Conservation (phyloP, 2,113 vertebrate species). For the Mobula birostris region DNA sequence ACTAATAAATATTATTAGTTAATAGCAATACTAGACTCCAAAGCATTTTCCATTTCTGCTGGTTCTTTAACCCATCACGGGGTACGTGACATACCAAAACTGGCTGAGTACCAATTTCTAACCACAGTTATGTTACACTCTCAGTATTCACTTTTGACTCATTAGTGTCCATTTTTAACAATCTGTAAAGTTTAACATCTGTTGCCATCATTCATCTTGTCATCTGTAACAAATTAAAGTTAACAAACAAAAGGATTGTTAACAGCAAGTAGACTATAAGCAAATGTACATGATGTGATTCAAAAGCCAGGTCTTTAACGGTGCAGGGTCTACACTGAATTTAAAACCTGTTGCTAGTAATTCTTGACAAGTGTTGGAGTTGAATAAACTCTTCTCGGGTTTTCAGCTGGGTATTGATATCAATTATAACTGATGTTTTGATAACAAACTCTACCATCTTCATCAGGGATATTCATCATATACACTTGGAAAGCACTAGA, state of each 20-base stretch:
- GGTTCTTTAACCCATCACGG: too few species aligned
- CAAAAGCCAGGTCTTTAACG: neutral
- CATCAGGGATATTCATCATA: too few species aligned
- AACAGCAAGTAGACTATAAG: neutral
- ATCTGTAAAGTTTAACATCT: neutral
- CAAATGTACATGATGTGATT: neutral
- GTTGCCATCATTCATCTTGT: neutral
- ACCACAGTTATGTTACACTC: neutral
- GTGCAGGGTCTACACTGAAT: neutral
- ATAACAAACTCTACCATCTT: too few species aligned
- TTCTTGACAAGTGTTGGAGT: neutral
- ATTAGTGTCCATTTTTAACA: neutral
- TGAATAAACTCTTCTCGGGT: too few species aligned
- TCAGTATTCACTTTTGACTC: neutral
- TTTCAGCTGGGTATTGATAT: too few species aligned
- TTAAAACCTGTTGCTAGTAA: neutral
- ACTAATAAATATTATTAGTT: too few species aligned
- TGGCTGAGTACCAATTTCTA: neutral
- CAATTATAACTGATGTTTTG: too few species aligned
- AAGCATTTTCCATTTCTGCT: too few species aligned
- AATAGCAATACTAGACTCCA: too few species aligned
- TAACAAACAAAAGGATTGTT: neutral
- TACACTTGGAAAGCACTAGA: too few species aligned
- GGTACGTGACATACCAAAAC: too few species aligned
- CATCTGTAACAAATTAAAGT: too few species aligned